Conservation (phyloP, 2,797 vertebrate genomes). For the Mastacembelus armatus region DNA sequence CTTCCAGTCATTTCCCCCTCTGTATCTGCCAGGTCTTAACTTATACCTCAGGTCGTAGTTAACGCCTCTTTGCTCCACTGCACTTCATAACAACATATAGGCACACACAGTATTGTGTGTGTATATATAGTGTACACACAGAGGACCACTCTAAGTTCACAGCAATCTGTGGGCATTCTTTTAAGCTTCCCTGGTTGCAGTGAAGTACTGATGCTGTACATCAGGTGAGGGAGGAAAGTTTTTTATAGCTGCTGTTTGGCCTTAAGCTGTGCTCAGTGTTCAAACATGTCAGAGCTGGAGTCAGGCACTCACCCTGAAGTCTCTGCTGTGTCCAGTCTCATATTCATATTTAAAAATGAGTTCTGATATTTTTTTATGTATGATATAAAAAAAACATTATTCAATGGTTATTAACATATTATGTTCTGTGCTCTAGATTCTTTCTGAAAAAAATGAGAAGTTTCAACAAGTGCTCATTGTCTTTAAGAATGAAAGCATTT, state of each 20-base stretch:
- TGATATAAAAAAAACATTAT: not conserved
- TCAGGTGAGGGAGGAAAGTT: slow-evolving; percentile 46
- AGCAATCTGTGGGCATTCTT: slow-evolving; percentile 57
- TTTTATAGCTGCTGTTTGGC: slow-evolving; percentile 52
- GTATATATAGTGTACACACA: slow-evolving; percentile 40
- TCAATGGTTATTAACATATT: not conserved
- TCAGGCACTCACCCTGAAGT: not conserved
- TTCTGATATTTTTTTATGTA: not conserved
- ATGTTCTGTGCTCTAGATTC: not conserved
- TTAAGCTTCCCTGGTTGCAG: slow-evolving; percentile 57
- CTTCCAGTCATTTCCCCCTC: slow-evolving; percentile 68
- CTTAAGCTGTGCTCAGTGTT: slow-evolving; percentile 42
- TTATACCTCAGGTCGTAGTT: slow-evolving; percentile 67
- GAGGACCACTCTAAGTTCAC: slow-evolving; percentile 50
- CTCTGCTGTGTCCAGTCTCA: slow-evolving; percentile 21
- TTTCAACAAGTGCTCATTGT: no score
- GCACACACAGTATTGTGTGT: slow-evolving; percentile 36
- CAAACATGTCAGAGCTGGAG: slow-evolving; percentile 23
- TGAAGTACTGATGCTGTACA: slow-evolving; percentile 41
- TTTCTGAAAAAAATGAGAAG: not conserved
- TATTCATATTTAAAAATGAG: slow-evolving; percentile 22
- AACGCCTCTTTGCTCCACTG: slow-evolving; percentile 73
- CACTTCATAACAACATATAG: slow-evolving; percentile 74
- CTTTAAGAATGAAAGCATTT: no score
- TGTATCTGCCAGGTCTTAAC: slow-evolving; percentile 61